A percentile compares a stretch with the other conserved stretches of the same genome.
Evolutionary conservation across 2,113 vertebrate genomes (phyloP).

Genomic region (Ranitomeya imitator): DNA sequence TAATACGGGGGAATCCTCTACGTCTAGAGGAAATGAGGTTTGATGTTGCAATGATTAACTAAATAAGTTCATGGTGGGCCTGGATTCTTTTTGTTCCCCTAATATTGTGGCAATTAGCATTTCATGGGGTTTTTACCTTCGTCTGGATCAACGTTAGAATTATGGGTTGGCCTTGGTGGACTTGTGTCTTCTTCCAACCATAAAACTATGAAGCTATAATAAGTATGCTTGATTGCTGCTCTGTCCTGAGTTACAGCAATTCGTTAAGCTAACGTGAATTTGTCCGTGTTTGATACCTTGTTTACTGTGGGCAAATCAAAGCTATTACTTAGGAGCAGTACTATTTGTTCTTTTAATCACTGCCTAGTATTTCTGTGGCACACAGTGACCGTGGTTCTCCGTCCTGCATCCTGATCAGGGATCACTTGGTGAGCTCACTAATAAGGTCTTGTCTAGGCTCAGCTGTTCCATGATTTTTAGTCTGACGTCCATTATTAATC

Average conservation of each 20-base stretch:
- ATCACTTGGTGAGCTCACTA: slow-evolving; percentile 68
- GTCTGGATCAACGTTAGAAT: too few relatives aligned
- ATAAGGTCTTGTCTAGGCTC: slow-evolving; percentile 65
- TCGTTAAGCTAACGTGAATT: too few relatives aligned
- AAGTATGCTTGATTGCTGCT: neutral
- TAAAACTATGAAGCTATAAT: neutral
- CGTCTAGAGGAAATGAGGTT: too few relatives aligned
- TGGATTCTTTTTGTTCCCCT: too few relatives aligned
- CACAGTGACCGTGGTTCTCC: neutral
- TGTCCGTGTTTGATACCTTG: neutral
- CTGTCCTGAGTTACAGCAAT: neutral
- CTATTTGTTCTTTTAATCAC: neutral
- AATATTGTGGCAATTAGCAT: too few relatives aligned
- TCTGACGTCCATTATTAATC: slow-evolving; percentile 52
- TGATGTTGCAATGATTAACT: too few relatives aligned
- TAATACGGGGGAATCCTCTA: too few relatives aligned
- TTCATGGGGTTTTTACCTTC: too few relatives aligned
- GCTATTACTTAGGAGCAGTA: neutral
- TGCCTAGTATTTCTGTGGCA: neutral
- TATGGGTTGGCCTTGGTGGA: too few relatives aligned
- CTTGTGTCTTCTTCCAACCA: too few relatives aligned
- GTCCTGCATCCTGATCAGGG: slow-evolving; percentile 54
- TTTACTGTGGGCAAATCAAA: neutral
- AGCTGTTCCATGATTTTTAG: slow-evolving; percentile 65
- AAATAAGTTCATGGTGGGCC: too few relatives aligned